phyloP scores from a whole-genome alignment of 2,888 invertebrate genomes.

The Abrostola tripartita region DNA sequence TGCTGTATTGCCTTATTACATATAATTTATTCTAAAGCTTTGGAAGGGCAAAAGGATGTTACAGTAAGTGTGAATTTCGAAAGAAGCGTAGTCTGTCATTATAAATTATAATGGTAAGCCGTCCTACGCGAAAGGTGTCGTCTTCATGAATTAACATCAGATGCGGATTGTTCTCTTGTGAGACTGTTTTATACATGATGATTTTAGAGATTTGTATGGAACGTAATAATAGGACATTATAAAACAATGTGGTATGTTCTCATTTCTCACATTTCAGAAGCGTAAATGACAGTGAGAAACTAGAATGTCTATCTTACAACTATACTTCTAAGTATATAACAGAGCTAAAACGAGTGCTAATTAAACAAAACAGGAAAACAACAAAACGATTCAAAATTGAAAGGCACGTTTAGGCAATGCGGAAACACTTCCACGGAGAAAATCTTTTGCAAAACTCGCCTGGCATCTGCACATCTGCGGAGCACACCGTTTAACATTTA shows the following conservation, averaged over 20 bases:
- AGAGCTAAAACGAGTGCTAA: no score
- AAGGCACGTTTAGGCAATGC: slow-evolving; percentile 24
- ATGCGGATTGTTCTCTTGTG: slow-evolving; percentile 48
- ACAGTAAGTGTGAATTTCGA: slow-evolving; percentile 55
- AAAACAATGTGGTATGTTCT: neutral
- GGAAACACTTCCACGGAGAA: slow-evolving; percentile 33
- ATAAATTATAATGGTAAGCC: slow-evolving; percentile 62
- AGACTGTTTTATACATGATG: slow-evolving; percentile 22
- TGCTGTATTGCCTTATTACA: slow-evolving; percentile 53
- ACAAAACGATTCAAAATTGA: slow-evolving; percentile 11
- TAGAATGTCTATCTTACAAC: neutral
- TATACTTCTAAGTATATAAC: slow-evolving; percentile 1
- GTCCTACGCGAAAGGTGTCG: slow-evolving; percentile 63
- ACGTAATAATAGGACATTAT: slow-evolving; percentile 1
- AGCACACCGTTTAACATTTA: slow-evolving; percentile 61
- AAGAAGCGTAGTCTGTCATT: slow-evolving; percentile 64
- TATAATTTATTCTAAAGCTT: slow-evolving; percentile 62
- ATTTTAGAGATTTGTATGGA: slow-evolving; percentile 6
- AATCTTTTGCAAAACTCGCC: slow-evolving; percentile 49
- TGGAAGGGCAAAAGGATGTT: slow-evolving; percentile 59
- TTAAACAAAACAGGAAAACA: slow-evolving; percentile 12
- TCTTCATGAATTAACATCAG: slow-evolving; percentile 59
- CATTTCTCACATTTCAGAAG: slow-evolving; percentile 10
- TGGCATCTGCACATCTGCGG: slow-evolving; percentile 56
- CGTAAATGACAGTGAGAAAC: neutral